Conservation (phyloP, 2,113 vertebrate species). For the Dipodomys spectabilis region DNA sequence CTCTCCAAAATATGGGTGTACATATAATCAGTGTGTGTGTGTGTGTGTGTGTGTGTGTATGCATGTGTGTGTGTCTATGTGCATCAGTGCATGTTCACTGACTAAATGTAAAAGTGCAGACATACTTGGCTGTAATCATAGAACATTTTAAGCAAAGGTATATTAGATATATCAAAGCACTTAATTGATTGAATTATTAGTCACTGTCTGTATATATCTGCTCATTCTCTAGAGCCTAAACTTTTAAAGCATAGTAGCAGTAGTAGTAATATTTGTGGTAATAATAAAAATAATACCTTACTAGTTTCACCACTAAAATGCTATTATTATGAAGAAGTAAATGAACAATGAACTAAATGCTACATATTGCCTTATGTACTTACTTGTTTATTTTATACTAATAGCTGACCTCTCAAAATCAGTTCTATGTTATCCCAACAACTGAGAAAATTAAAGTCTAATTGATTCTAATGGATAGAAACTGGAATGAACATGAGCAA, state of each 20-base stretch:
- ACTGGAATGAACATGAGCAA: not conserved
- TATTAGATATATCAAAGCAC: not conserved
- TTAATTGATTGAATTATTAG: not conserved
- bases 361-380: not conserved
- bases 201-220: not conserved
- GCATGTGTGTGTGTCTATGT: not conserved
- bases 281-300: not conserved
- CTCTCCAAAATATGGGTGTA: not conserved
- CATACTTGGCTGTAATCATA: not conserved
- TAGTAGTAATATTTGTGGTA: not conserved
- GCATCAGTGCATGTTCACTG: not conserved
- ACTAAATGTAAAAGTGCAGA: constrained; percentile 23
- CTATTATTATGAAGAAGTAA: not conserved
- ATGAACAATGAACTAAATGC: not conserved
- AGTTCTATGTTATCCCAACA: not conserved
- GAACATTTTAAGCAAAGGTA: not conserved
- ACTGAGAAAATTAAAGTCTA: not conserved
- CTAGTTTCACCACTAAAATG: not conserved
- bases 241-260: not conserved
- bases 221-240: constrained; percentile 28
- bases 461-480: constrained; percentile 46
- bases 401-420: not conserved
- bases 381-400: constrained; percentile 11
- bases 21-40: not conserved
- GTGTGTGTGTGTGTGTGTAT: not conserved